Evolutionary conservation across 1,140 invertebrate genomes (phyloP).

Genomic region (Melipona quadrifasciata): DNA sequence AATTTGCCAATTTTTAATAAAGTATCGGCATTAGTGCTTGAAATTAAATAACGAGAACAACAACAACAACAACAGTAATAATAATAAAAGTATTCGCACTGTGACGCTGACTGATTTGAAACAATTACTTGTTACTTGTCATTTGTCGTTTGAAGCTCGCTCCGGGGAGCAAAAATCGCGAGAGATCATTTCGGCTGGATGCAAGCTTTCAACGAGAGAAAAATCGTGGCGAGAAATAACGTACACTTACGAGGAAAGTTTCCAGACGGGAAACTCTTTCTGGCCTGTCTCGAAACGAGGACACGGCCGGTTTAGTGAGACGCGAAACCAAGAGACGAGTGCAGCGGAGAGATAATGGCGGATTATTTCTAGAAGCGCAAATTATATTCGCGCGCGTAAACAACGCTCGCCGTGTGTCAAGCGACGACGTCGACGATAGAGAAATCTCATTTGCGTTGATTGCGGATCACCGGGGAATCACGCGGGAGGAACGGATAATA

Average conservation of each 20-base stretch:
- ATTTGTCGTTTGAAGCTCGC: no score
- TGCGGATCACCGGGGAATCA: neutral
- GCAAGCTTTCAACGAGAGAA: neutral
- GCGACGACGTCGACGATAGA: neutral
- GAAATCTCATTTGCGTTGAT: conserved; percentile 1
- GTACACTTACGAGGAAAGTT: neutral
- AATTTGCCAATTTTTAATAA: no score
- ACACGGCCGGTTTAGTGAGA: neutral
- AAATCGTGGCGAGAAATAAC: no score
- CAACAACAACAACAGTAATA: no score
- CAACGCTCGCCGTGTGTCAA: neutral
- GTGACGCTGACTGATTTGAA: no score
- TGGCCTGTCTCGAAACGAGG: neutral
- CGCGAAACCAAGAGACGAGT: neutral
- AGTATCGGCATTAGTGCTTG: no score
- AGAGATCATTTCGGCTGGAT: neutral
- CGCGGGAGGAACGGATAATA: neutral
- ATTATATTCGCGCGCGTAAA: neutral
- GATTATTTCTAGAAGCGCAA: conserved; percentile 24
- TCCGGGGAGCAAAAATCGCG: neutral
- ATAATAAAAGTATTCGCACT: no score
- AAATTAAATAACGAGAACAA: no score
- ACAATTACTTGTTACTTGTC: no score
- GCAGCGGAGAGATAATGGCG: neutral
- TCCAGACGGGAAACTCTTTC: neutral